Percentiles rank a stretch among this genome's conserved stretches.
These are phyloP conservation scores for Drosophila ficusphila DNA, from an alignment of 1,140 invertebrate species.

Conservation along the genomic window DNA sequence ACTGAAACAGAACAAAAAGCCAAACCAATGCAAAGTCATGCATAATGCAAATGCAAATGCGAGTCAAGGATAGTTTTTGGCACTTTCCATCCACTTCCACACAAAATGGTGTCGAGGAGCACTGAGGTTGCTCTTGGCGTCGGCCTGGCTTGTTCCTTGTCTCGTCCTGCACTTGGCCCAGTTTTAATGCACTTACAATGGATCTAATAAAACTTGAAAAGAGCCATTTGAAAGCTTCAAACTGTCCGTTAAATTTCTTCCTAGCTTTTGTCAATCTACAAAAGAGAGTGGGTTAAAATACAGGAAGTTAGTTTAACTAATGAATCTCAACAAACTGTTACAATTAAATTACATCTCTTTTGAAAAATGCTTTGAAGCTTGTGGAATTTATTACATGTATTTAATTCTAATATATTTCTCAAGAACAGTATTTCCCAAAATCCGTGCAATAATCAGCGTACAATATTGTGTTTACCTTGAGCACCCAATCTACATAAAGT, in stretches of 20 bases:
- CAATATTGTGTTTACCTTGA: not conserved
- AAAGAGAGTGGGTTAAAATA: no score
- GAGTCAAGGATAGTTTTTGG: slow-evolving; percentile 65
- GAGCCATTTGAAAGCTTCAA: not conserved
- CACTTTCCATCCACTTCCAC: slow-evolving; percentile 5
- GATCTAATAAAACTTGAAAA: not conserved
- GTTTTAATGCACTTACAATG: slow-evolving; percentile 43
- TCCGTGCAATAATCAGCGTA: not conserved
- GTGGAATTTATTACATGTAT: no score
- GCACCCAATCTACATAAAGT: not conserved
- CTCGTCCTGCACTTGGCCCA: slow-evolving; percentile 15
- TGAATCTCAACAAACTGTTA: no score
- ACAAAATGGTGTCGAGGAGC: not conserved
- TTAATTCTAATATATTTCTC: not conserved
- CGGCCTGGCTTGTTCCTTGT: slow-evolving; percentile 34
- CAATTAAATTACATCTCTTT: no score
- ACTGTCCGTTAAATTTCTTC: not conserved
- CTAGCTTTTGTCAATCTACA: no score
- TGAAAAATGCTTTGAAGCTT: no score
- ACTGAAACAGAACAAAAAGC: slow-evolving; percentile 11
- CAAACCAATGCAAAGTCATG: slow-evolving; percentile 55
- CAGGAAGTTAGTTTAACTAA: no score
- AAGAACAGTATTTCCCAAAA: not conserved
- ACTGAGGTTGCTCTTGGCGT: slow-evolving; percentile 28
- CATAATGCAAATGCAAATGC: slow-evolving; percentile 68